A percentile compares a stretch with the other conserved stretches of the same genome.
These are phyloP conservation scores for Eremophila alpestris DNA, from an alignment of 2,797 vertebrate species.

Conservation along the genomic window DNA sequence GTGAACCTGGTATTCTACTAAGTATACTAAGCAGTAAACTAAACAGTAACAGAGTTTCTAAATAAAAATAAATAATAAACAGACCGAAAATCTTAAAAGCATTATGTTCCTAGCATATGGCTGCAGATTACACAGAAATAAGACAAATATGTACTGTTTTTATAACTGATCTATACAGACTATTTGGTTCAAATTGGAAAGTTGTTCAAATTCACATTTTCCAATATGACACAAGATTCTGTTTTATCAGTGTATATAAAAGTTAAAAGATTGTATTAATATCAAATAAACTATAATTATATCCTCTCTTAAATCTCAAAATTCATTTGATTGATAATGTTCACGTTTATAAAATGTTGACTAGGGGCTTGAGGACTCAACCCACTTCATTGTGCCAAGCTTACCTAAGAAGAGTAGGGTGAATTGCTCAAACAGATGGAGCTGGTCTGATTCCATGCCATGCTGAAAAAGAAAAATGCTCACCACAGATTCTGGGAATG, in stretches of 20 bases:
- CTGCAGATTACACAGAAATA: background rate
- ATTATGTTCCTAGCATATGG: background rate
- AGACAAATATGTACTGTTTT: background rate
- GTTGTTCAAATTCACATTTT: background rate
- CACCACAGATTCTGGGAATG: background rate
- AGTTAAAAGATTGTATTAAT: background rate
- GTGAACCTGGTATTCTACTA: background rate
- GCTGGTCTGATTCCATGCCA: background rate
- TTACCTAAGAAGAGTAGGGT: background rate
- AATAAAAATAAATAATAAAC: background rate
- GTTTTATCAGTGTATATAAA: background rate
- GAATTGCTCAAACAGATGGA: background rate
- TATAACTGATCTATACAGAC: background rate
- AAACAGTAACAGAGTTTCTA: background rate
- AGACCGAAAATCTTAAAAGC: background rate
- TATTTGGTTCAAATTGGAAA: background rate
- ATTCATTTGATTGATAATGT: background rate
- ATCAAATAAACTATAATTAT: background rate
- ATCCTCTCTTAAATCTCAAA: background rate
- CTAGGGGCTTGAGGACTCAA: background rate
- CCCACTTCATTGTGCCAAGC: background rate
- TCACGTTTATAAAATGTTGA: background rate
- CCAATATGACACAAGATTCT: background rate
- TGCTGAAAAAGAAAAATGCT: background rate
- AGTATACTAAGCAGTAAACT: background rate